Evolutionary conservation across 2,888 invertebrate genomes (phyloP).

Genomic region (Meta bourneti): DNA sequence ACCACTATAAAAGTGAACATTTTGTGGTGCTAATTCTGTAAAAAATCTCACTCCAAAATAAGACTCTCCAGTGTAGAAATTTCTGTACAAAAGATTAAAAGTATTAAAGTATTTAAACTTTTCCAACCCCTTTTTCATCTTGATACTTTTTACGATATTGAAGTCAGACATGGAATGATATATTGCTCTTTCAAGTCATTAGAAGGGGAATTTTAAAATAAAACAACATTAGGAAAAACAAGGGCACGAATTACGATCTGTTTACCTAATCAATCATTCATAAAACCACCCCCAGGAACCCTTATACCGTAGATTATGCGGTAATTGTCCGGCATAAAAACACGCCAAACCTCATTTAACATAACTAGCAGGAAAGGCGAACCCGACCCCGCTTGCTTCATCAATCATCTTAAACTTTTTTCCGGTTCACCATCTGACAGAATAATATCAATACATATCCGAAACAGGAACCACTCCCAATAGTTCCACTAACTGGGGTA

Average conservation of each 20-base stretch:
- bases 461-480: slow-evolving; percentile 28
- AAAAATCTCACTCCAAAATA: too few relatives aligned
- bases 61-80: too few relatives aligned
- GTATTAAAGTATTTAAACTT: too few relatives aligned
- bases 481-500: neutral
- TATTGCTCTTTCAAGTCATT: neutral
- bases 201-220: neutral
- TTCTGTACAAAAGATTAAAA: too few relatives aligned
- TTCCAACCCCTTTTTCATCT: neutral
- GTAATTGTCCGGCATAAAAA: neutral
- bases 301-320: neutral
- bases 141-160: neutral
- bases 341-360: slow-evolving; percentile 22
- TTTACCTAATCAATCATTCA: slow-evolving; percentile 36
- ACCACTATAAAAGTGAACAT: too few relatives aligned
- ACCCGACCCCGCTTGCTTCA: neutral
- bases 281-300: slow-evolving; percentile 2
- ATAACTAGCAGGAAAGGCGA: slow-evolving; percentile 14
- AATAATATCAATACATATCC: slow-evolving; percentile 16
- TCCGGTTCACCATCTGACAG: slow-evolving; percentile 17
- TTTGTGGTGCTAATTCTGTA: too few relatives aligned
- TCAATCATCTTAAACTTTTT: slow-evolving; percentile 9
- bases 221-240: neutral
- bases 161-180: neutral
- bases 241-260: neutral